phyloP scores from a whole-genome alignment of 1,140 invertebrate genomes.

The Heterodera schachtii region DNA sequence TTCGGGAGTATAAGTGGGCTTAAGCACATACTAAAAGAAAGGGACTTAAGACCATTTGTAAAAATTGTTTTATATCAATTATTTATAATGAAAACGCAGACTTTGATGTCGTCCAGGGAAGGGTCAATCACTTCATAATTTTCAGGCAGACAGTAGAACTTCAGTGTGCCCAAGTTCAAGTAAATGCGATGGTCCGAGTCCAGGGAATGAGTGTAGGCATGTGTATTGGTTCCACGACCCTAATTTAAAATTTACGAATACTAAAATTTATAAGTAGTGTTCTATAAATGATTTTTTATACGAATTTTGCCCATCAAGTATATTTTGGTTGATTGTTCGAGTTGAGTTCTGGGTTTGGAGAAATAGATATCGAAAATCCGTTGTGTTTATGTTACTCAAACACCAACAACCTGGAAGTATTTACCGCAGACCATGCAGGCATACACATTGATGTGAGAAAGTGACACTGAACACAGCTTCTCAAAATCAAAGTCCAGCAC shows the following conservation, averaged over 20 bases:
- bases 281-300: no score
- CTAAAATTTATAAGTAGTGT: no score
- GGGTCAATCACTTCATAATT: slow-evolving; percentile 99
- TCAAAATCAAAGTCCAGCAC: slow-evolving; percentile 99
- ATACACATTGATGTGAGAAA: slow-evolving; percentile 98
- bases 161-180: slow-evolving; percentile 91
- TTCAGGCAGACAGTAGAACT: slow-evolving; percentile 98
- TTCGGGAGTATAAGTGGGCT: slow-evolving; percentile 86
- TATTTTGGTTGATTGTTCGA: no score
- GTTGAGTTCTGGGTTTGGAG: no score
- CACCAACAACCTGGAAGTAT: slow-evolving; percentile 83
- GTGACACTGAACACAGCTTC: slow-evolving; percentile 94
- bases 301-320: no score
- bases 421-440: slow-evolving; percentile 99
- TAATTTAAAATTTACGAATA: slow-evolving; percentile 21
- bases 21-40: slow-evolving; percentile 80
- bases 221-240: slow-evolving; percentile 94
- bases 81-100: slow-evolving; percentile 42
- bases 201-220: slow-evolving; percentile 97
- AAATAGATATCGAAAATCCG: no score
- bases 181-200: slow-evolving; percentile 96
- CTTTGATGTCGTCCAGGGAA: slow-evolving; percentile 94
- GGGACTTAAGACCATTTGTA: not conserved
- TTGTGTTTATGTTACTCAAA: slow-evolving; percentile 31
- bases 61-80: slow-evolving; percentile 33